phyloP scores from a whole-genome alignment of 2,797 vertebrate genomes.

The Falco novaeseelandiae region DNA sequence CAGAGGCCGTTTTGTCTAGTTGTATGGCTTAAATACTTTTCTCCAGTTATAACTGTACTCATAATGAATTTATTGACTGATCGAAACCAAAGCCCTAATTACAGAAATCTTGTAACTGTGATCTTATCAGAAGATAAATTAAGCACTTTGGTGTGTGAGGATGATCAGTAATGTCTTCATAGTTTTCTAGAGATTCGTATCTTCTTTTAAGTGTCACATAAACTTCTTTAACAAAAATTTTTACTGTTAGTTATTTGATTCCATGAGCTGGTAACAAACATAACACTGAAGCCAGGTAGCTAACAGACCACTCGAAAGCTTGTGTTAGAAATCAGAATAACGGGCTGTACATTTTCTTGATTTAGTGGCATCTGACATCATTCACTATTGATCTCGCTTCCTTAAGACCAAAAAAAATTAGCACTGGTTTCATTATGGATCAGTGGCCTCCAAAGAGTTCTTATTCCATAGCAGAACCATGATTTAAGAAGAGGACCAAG shows the following conservation, averaged over 20 bases:
- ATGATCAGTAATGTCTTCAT: slow-evolving; percentile 23
- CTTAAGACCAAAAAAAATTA: neutral
- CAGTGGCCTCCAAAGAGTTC: neutral
- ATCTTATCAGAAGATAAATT: slow-evolving; percentile 29
- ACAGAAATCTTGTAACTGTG: neutral
- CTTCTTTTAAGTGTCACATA: slow-evolving; percentile 2
- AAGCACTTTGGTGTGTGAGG: neutral
- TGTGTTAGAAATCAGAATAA: neutral
- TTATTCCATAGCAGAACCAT: fast-evolving
- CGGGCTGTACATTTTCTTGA: neutral
- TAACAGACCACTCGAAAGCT: neutral
- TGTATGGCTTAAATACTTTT: neutral
- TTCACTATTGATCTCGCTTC: slow-evolving; percentile 19
- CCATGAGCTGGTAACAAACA: neutral
- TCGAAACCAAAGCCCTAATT: slow-evolving; percentile 42
- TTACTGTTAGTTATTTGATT: slow-evolving; percentile 9
- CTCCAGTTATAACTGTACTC: neutral
- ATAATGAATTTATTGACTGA: neutral
- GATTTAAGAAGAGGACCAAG: neutral
- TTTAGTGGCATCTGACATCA: neutral
- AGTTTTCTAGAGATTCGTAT: neutral
- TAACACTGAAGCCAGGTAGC: neutral
- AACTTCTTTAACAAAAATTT: neutral
- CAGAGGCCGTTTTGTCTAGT: neutral
- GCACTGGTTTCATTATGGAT: neutral